phyloP scores from a whole-genome alignment of 2,888 invertebrate species.

The Melieria omissa region DNA sequence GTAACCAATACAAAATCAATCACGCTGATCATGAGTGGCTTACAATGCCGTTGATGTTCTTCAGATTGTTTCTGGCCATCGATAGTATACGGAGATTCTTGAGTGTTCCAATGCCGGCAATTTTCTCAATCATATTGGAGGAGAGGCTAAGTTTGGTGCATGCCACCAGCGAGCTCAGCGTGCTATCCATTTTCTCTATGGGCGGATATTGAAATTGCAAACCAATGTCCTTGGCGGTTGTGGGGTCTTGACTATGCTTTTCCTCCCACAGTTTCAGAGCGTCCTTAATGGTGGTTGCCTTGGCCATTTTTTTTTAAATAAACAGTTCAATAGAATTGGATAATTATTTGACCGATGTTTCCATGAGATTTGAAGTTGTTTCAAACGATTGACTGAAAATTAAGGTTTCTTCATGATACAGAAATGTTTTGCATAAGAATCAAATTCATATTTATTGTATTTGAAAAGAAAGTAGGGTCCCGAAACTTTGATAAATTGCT shows the following conservation, averaged over 20 bases:
- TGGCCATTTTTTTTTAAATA: slow-evolving; percentile 67
- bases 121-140: slow-evolving; percentile 95
- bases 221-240: slow-evolving; percentile 79
- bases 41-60: slow-evolving; percentile 86
- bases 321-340: no score
- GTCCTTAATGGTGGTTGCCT: slow-evolving; percentile 84
- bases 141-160: slow-evolving; percentile 91
- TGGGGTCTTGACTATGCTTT: slow-evolving; percentile 73
- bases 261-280: slow-evolving; percentile 92
- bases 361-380: no score
- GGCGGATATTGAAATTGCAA: slow-evolving; percentile 92
- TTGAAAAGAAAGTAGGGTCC: no score
- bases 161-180: slow-evolving; percentile 76
- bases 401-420: background rate
- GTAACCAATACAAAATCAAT: background rate
- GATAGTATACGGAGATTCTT: slow-evolving; percentile 87
- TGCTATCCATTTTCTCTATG: slow-evolving; percentile 94
- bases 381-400: no score
- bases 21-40: slow-evolving; percentile 42
- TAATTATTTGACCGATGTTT: no score
- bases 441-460: no score
- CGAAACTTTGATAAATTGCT: no score
- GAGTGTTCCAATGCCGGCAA: slow-evolving; percentile 82
- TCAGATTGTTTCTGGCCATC: slow-evolving; percentile 89
- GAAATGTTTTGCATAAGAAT: background rate